These are phyloP conservation scores for Drosophila albomicans DNA, from an alignment of 1,140 invertebrate genomes.

Conservation along the genomic window DNA sequence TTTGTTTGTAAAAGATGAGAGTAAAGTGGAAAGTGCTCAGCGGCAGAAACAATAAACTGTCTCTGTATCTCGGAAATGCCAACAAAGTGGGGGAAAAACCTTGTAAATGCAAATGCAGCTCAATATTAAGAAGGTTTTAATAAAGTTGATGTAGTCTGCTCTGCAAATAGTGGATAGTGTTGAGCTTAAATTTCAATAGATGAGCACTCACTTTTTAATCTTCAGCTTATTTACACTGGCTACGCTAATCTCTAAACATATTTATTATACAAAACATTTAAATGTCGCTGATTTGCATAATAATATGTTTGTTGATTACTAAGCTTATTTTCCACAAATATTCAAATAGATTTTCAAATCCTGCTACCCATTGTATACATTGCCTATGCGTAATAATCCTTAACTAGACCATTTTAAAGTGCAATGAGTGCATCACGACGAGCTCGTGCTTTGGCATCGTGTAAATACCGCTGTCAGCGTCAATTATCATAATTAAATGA, in stretches of 20 bases:
- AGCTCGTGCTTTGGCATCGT: not conserved
- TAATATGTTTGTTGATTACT: constrained; percentile 6
- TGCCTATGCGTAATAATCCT: constrained; percentile 27
- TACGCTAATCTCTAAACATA: not conserved
- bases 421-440: constrained; percentile 5
- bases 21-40: constrained; percentile 8
- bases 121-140: constrained; percentile 6
- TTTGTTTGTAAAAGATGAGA: constrained; percentile 12
- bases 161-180: not conserved
- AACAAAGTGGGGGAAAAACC: constrained; percentile 2
- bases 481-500: constrained; percentile 56
- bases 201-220: not conserved
- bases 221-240: not conserved
- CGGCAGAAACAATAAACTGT: constrained; percentile 26
- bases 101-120: constrained; percentile 30
- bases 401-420: constrained; percentile 5
- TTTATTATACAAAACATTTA: constrained; percentile 8
- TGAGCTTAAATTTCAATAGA: not conserved
- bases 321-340: constrained; percentile 18
- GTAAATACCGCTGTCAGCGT: constrained; percentile 37
- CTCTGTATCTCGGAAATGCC: not conserved
- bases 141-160: not conserved
- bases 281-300: not conserved
- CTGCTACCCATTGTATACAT: not conserved
- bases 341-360: constrained; percentile 11